Percentiles rank a stretch among this genome's conserved stretches.
Evolutionary conservation across 1,140 invertebrate species (phyloP).

Genomic region (Drosophila ambigua): DNA sequence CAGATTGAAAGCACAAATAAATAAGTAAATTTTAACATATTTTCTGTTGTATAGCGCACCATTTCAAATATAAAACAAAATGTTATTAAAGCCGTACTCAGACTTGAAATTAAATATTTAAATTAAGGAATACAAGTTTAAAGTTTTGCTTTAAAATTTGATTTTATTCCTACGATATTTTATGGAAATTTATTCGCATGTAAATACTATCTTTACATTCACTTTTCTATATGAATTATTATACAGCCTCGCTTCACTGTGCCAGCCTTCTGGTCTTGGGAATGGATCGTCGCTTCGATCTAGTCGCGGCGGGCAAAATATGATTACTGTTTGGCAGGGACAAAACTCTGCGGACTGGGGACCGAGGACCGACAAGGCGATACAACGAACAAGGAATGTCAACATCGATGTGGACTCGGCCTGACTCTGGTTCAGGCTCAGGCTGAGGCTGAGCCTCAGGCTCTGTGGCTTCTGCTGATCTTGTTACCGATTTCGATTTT

Average conservation of each 20-base stretch:
- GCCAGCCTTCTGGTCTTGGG: background rate
- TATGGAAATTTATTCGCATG: background rate
- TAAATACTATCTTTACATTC: background rate
- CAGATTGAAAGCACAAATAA: too few species aligned
- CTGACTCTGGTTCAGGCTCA: background rate
- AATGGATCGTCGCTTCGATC: slow-evolving; percentile 17
- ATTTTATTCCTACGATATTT: too few species aligned
- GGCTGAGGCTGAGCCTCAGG: slow-evolving; percentile 19
- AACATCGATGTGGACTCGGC: slow-evolving; percentile 42
- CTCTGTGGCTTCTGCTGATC: slow-evolving; percentile 59
- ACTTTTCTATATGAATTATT: background rate
- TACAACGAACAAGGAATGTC: slow-evolving; percentile 51
- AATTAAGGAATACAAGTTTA: too few species aligned
- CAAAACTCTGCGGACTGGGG: slow-evolving; percentile 26
- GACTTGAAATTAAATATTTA: too few species aligned
- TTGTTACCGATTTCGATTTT: slow-evolving; percentile 82
- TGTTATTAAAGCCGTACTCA: too few species aligned
- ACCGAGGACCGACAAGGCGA: slow-evolving; percentile 23
- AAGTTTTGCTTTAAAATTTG: too few species aligned
- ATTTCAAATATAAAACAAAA: too few species aligned
- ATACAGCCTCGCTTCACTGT: slow-evolving; percentile 32
- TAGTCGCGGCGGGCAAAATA: slow-evolving; percentile 55
- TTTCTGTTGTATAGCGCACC: too few species aligned
- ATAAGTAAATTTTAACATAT: too few species aligned
- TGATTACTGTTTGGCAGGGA: slow-evolving; percentile 57